phyloP scores from a whole-genome alignment of 2,888 invertebrate genomes.

The Melanophora roralis region DNA sequence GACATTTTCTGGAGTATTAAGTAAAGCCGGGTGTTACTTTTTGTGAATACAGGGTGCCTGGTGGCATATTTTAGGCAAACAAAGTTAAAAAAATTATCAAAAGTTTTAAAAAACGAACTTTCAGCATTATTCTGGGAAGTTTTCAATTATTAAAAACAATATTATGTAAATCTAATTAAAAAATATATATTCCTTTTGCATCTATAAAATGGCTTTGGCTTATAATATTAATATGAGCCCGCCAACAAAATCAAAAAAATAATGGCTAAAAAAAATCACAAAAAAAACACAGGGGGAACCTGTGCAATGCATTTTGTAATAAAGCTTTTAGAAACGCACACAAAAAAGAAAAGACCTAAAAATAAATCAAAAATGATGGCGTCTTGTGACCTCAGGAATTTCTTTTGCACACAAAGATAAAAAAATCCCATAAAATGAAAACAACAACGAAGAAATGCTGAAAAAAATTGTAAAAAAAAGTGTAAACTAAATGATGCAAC shows the following conservation, averaged over 20 bases:
- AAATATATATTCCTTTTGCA: too few relatives aligned
- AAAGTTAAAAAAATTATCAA: too few relatives aligned
- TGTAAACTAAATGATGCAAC: conserved; percentile 44
- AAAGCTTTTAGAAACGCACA: conserved; percentile 9
- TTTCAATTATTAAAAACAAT: too few relatives aligned
- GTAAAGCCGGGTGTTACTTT: too few relatives aligned
- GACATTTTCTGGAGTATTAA: too few relatives aligned
- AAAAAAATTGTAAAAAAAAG: neutral
- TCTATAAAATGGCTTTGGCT: too few relatives aligned
- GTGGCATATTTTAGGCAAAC: too few relatives aligned
- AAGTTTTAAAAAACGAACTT: too few relatives aligned
- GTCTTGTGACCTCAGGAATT: conserved; percentile 62
- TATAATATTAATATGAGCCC: too few relatives aligned
- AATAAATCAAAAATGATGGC: conserved; percentile 64
- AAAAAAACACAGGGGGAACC: conserved; percentile 51
- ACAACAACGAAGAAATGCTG: conserved; percentile 35
- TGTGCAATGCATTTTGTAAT: neutral
- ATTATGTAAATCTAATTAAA: too few relatives aligned
- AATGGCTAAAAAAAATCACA: conserved; percentile 54
- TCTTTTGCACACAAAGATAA: conserved; percentile 30
- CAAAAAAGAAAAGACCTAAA: conserved; percentile 48
- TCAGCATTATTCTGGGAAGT: too few relatives aligned
- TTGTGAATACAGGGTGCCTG: too few relatives aligned
- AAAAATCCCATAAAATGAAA: conserved; percentile 24
- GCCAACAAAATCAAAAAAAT: neutral